Evolutionary conservation across 2,797 vertebrate species (phyloP), one percentile per base, ranked within the genome.

Genomic region (Mus spretus): DNA sequence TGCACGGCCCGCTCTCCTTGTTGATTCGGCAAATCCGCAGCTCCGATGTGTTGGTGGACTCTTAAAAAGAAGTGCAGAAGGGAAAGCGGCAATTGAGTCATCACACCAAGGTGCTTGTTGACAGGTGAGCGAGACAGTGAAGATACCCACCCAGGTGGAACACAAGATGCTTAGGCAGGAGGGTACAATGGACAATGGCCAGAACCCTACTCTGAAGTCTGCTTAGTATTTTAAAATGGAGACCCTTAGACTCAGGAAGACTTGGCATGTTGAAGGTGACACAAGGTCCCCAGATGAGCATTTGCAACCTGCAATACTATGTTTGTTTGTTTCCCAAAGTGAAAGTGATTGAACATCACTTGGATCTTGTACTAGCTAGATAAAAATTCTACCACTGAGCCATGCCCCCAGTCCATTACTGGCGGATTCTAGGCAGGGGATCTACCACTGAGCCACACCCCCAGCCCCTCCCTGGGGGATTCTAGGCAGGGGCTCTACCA

Each of bases 41-140:
- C 98, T 99, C 99, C 0, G 99, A 99, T 0, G 99, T 99, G 90
- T 99, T 99, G 0, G 99, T 99, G 79, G 99, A 99, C 97, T 99
- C 99, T 99, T 99, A 90, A 44, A 77, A 70, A 90, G 84, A 57
- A 19, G 28, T 5, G 19, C 3, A 2, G 31, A 5, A 59, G 75
- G 24, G 47, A 82, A 80, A 61, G 26, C 0, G 0, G 61, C 15
- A 53, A 55, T 8, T 78, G 26, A 10, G 50, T 59, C 74, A 50
- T 31, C 20, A 67, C 28, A 78, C 34, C 74, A 47, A 34, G 6
- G 47, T 20, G 12, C 19, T 40, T 34, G 15, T 6, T 40, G 40
- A n/a, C 17, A 74, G 28, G 26, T 26, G 24, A 65, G 72, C 4
- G 47, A 14, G 53, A 74, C 15, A 26, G 22, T 12, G 20, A 37